A percentile compares a stretch with the other conserved stretches of the same genome.
Evolutionary conservation across 2,797 vertebrate species (phyloP).

Genomic region (Premnoplex brunnescens): DNA sequence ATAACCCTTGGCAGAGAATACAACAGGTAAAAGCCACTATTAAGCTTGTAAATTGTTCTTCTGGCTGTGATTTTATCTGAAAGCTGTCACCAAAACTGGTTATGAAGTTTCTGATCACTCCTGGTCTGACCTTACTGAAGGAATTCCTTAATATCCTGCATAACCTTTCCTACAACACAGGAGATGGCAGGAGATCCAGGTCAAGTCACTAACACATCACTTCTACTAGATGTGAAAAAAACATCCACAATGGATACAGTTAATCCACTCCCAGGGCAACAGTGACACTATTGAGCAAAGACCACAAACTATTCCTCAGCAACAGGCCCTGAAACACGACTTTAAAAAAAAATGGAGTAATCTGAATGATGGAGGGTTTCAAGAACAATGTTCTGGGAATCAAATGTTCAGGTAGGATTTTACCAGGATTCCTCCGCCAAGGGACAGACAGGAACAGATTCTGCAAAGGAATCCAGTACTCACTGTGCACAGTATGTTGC

Average conservation of each 20-base stretch:
- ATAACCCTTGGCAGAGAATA: background rate
- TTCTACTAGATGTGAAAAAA: background rate
- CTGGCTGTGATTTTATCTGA: background rate
- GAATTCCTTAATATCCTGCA: background rate
- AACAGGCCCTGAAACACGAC: background rate
- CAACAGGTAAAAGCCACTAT: background rate
- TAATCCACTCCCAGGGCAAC: background rate
- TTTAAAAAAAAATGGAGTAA: background rate
- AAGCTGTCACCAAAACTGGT: background rate
- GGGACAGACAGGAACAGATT: background rate
- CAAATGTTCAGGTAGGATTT: background rate
- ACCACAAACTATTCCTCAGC: background rate
- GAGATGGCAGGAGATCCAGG: background rate
- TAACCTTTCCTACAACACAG: background rate
- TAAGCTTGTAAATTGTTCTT: background rate
- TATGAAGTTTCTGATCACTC: background rate
- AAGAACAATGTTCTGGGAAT: background rate
- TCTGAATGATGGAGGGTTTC: background rate
- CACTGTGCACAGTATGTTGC: rapidly evolving
- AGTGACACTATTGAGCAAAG: background rate
- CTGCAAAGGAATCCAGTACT: background rate
- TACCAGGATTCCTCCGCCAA: background rate
- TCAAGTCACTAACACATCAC: background rate
- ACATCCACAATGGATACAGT: background rate
- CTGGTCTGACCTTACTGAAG: background rate